Base-by-base conservation (phyloP, 2,113 vertebrate species). In the Nothobranchius furzeri region DNA sequence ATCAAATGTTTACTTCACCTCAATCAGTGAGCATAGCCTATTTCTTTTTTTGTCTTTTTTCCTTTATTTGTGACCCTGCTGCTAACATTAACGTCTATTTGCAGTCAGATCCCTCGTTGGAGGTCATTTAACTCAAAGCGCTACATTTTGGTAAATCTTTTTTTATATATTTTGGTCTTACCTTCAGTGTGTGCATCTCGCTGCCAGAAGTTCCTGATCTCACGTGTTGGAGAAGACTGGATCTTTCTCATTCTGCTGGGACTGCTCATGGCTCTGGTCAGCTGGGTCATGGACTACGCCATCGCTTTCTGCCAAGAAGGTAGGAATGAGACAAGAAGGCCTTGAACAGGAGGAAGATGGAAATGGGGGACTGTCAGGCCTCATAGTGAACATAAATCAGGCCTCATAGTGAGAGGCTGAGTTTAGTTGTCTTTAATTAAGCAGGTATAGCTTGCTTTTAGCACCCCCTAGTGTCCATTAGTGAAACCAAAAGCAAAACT, bases 261-360 rank as follows among this genome's bases (percentile, higher is more conserved):
- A 9, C 91, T 99, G 67, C 79, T 99, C 78, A 99, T 99, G 98
- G 98, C 98, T 0, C 78, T 99, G 87, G 96, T 99, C 87, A 99
- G 98, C 92, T 99, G 98, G 98, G 96, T 94, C 86, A 98, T 99
- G 96, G 98, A 99, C 90, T 99, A 98, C 1, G 94, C 98, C 83
- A 99, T 99, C 0, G 96, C 97, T 47, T 96, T 95, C 48, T 98
- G 97, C 79, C 94, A 99, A 80, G 96, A 99, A 95, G 98, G 98
- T 99, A 89, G 61, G 79, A 71, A 66, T 76, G 85, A 76, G 66
- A 60, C 24, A 55, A 54, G 15, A 68, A 11, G 0, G 11, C 20
- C 12, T 17, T 49, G 9, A 40, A 7, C 30, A 40, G 37, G 7
- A 9, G 37, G 37, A 12, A 48, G 51, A 30, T 30, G 30, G 30